Base-by-base conservation (phyloP, 1,140 invertebrate genomes). In the Dreissena polymorpha region DNA sequence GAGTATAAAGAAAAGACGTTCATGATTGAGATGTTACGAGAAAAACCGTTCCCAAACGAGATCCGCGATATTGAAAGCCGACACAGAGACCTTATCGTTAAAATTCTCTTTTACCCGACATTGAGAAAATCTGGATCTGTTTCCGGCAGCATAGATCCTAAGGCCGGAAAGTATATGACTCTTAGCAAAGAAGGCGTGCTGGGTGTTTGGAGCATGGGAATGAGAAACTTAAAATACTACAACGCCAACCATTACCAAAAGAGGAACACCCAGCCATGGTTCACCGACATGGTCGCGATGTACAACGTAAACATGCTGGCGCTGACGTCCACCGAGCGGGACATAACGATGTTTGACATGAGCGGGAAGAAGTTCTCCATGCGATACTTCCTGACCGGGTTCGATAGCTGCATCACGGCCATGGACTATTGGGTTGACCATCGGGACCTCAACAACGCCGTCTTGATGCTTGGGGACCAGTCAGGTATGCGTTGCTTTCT, bases 381-480 rank as follows among this genome's bases (percentile, higher is more conserved):
- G 53, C 73, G 85, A 1, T 91, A 87, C 53, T 82, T 79, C 10
- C 77, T 92, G 14, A 85, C 78, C 3, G 84, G 86, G 7, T 63
- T 92, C 29, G 88, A 88, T 10, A 83, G 86, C 50, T 87, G 83
- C 55, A 81, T 88, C 6, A 87, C 86, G 16, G 85, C 84, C 27
- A 87, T 92, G 88, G 77, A 88, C 71, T 92, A 90, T 81, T 91
- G 89, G 88, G 88, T 89, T 7, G 77, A 90, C 29, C 68, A 86
- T 6, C 50, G 68, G n/a, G 80, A 86, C 39, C 25, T 87, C 13
- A 88, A 88, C 53, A 71, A 83, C 18, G 86, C 87, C 0, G 68
- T 91, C 12, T 78, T 92, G 6, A 3, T 90, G 3, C 87, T 86
- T 77, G 91, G 91, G 6, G 91, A 92, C 83, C 87, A 86, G 0